phyloP scores from a whole-genome alignment of 2,113 vertebrate genomes.

The Genyomyrus donnyi region DNA sequence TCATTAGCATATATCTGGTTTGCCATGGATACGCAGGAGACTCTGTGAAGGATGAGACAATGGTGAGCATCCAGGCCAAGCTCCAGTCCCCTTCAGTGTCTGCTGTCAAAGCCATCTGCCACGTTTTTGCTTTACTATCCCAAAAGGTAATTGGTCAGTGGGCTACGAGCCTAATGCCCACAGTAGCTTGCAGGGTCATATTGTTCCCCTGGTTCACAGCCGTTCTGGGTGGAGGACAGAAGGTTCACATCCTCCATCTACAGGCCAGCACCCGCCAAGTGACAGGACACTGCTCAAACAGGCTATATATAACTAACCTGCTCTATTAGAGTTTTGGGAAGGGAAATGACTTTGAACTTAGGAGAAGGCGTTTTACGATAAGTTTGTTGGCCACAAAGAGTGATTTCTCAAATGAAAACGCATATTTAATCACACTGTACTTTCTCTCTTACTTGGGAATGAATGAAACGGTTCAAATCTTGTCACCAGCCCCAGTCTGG shows the following conservation, averaged over 20 bases:
- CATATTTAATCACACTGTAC: neutral
- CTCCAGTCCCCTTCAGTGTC: neutral
- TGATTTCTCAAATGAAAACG: neutral
- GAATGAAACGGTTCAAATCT: neutral
- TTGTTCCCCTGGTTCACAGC: neutral
- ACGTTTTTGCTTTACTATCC: neutral
- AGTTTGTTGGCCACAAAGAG: neutral
- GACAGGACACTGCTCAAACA: neutral
- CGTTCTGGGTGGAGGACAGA: neutral
- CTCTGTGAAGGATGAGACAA: neutral
- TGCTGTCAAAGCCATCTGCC: conserved; percentile 12
- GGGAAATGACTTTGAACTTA: neutral
- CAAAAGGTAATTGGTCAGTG: neutral
- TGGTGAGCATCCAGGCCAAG: neutral
- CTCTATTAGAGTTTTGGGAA: neutral
- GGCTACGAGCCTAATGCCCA: neutral
- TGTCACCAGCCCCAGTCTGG: neutral
- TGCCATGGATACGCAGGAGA: neutral
- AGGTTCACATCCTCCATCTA: neutral
- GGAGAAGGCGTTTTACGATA: neutral
- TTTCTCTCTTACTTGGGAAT: neutral
- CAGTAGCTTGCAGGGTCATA: neutral
- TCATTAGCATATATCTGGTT: neutral
- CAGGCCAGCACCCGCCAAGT: neutral
- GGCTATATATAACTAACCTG: neutral